Percentiles rank a stretch among this genome's conserved stretches.
Evolutionary conservation across 1,140 invertebrate genomes (phyloP).

Genomic region (Sitophilus oryzae): DNA sequence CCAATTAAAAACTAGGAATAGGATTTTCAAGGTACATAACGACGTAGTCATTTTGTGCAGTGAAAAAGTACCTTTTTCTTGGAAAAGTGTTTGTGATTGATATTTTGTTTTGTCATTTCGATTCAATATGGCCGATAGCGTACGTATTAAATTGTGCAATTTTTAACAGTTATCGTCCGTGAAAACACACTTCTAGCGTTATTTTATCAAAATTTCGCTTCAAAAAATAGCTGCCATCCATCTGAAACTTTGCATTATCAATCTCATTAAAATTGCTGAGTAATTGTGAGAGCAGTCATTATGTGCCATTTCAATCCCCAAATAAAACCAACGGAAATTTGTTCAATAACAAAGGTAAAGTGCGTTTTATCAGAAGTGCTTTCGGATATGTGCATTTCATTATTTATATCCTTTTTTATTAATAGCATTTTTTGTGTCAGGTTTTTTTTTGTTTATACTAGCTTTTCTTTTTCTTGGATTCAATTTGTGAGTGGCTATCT

Average conservation of each 20-base stretch:
- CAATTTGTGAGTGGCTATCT: no score
- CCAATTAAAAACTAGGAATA: neutral
- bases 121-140: conserved; percentile 37
- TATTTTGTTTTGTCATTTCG: conserved; percentile 33
- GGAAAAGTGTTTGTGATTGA: neutral
- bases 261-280: neutral
- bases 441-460: no score
- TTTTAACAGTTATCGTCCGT: conserved; percentile 7
- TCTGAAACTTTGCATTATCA: no score
- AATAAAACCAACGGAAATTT: conserved; percentile 22
- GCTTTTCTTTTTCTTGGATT: no score
- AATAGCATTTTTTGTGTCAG: no score
- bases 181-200: no score
- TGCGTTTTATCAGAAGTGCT: neutral
- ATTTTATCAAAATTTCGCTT: no score
- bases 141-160: conserved; percentile 30
- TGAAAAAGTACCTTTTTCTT: neutral
- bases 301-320: neutral
- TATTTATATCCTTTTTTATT: neutral
- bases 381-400: neutral
- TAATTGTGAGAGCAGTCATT: neutral
- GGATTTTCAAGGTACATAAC: neutral
- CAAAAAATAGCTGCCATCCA: neutral
- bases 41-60: neutral
- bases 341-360: neutral